A percentile compares a stretch with the other conserved stretches of the same genome.
Conservation (phyloP, 2,888 invertebrate genomes). For the Tipula lateralis region DNA sequence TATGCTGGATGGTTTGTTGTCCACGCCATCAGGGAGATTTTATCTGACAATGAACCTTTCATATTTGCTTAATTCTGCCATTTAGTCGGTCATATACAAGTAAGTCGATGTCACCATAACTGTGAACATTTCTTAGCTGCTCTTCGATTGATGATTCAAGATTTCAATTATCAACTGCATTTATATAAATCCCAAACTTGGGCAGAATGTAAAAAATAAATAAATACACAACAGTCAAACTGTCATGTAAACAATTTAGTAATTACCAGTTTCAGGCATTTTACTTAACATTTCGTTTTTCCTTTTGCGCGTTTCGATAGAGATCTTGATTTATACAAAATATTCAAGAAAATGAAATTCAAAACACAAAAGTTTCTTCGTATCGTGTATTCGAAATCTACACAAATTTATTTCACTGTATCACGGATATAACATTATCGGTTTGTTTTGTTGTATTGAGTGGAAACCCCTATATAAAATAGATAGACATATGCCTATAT, state of each 20-base stretch:
- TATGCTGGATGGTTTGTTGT: too few relatives aligned
- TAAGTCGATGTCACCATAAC: too few relatives aligned
- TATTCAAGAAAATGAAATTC: background rate
- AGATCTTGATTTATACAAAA: conserved; percentile 19
- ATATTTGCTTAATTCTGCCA: too few relatives aligned
- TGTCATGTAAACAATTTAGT: conserved; percentile 5
- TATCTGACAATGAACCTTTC: too few relatives aligned
- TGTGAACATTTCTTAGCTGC: too few relatives aligned
- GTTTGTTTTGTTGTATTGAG: background rate
- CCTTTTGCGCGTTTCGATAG: background rate
- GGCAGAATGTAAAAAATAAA: background rate
- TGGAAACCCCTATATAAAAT: background rate
- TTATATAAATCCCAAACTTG: background rate
- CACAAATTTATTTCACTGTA: background rate
- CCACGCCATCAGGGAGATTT: too few relatives aligned
- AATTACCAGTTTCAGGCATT: background rate
- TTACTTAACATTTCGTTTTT: background rate
- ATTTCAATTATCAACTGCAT: too few relatives aligned
- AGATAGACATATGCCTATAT: background rate
- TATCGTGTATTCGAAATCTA: background rate
- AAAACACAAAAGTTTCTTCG: background rate
- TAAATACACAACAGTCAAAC: background rate
- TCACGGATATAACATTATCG: background rate
- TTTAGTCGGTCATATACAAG: too few relatives aligned
- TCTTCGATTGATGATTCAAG: too few relatives aligned